Conservation (phyloP, 2,888 invertebrate genomes). For the Orthosia gracilis region DNA sequence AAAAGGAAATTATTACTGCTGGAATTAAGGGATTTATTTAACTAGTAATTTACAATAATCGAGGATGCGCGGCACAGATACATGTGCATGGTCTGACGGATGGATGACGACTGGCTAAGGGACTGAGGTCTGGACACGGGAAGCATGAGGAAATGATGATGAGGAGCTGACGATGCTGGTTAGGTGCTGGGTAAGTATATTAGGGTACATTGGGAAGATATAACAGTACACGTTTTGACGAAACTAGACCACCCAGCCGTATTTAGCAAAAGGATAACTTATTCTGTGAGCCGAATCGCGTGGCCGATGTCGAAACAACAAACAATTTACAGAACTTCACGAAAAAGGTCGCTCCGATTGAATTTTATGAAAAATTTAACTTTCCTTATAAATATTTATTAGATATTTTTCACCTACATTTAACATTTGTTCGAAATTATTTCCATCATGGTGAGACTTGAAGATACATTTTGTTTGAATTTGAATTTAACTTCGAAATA, state of each 20-base stretch:
- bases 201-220: too few species aligned
- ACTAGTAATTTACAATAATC: too few species aligned
- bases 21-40: too few species aligned
- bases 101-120: too few species aligned
- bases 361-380: constrained; percentile 63
- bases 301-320: constrained; percentile 65
- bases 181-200: too few species aligned
- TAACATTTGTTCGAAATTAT: constrained; percentile 39
- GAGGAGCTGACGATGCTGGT: too few species aligned
- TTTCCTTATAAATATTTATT: constrained; percentile 66
- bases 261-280: constrained; percentile 61
- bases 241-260: constrained; percentile 41
- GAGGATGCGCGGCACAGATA: too few species aligned
- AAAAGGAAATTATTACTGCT: too few species aligned
- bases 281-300: constrained; percentile 58
- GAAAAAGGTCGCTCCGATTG: constrained; percentile 65
- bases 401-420: constrained; percentile 52
- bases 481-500: background rate
- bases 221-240: constrained; percentile 36
- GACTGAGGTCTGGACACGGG: too few species aligned
- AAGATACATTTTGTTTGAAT: constrained; percentile 10
- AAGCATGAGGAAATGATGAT: too few species aligned
- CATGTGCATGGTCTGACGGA: too few species aligned
- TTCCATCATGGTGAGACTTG: background rate
- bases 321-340: constrained; percentile 70